phyloP scores from a whole-genome alignment of 2,113 vertebrate genomes.

The Brachypteracias leptosomus region DNA sequence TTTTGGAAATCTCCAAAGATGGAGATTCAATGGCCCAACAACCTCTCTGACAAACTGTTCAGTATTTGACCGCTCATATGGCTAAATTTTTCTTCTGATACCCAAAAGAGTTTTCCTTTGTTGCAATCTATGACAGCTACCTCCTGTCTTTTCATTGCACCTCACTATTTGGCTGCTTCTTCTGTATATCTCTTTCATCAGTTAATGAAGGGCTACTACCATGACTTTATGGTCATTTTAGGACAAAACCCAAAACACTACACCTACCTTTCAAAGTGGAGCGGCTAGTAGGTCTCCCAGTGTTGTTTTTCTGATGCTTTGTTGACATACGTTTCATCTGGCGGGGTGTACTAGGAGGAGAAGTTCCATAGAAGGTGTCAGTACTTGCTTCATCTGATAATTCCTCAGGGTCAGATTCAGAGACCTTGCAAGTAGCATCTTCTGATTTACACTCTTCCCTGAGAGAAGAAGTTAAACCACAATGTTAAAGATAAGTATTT shows the following conservation, averaged over 20 bases:
- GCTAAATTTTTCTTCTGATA: background rate
- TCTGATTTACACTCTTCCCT: slow-evolving; percentile 78
- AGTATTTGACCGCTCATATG: background rate
- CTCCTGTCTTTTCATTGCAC: background rate
- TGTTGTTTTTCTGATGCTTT: slow-evolving; percentile 86
- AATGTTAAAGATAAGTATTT: background rate
- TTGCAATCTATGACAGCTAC: rapidly evolving
- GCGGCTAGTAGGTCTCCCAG: slow-evolving; percentile 72
- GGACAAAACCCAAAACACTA: background rate
- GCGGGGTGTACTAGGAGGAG: slow-evolving; percentile 89
- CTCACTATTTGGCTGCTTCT: background rate
- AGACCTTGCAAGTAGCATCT: slow-evolving; percentile 75
- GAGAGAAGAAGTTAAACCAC: background rate
- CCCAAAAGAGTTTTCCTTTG: background rate
- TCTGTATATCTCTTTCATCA: background rate
- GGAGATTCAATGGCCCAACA: background rate
- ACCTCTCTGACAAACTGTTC: background rate
- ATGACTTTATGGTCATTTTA: background rate
- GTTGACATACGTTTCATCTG: slow-evolving; percentile 94
- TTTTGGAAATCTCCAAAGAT: background rate
- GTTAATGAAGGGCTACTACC: background rate
- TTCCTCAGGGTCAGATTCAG: slow-evolving; percentile 82
- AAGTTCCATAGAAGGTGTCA: slow-evolving; percentile 86
- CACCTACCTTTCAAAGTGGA: slow-evolving; percentile 80
- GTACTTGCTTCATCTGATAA: slow-evolving; percentile 84